phyloP scores from a whole-genome alignment of 2,888 invertebrate species.

The Exocentrus adspersus region DNA sequence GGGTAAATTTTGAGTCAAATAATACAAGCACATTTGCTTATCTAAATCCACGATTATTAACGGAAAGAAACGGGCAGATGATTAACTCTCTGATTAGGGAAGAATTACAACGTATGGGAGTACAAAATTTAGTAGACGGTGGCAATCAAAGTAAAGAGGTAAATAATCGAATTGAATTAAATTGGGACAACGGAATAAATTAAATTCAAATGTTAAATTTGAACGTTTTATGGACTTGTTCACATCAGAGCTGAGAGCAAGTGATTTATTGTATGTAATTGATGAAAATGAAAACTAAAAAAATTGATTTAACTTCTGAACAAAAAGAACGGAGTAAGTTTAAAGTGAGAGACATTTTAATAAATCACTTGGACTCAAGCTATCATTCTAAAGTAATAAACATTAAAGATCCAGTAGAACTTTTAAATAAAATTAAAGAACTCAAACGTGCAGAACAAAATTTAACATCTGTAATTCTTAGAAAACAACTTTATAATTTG shows the following conservation, averaged over 20 bases:
- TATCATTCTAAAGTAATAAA: conserved; percentile 9
- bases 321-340: conserved; percentile 4
- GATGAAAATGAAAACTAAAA: not conserved
- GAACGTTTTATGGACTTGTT: conserved; percentile 7
- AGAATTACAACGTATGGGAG: too few relatives aligned
- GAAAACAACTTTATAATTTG: conserved; percentile 15
- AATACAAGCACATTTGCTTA: too few relatives aligned
- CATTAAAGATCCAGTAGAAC: conserved; percentile 11
- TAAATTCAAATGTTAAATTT: not conserved
- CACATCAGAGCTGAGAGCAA: conserved; percentile 4
- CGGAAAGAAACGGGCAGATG: too few relatives aligned
- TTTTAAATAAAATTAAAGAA: conserved; percentile 15
- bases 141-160: too few relatives aligned
- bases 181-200: not conserved
- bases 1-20: too few relatives aligned
- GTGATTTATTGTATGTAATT: conserved; percentile 14
- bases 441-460: conserved; percentile 14
- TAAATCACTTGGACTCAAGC: conserved; percentile 13
- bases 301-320: not conserved
- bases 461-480: conserved; percentile 5
- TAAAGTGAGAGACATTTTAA: conserved; percentile 21
- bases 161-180: not conserved
- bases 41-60: too few relatives aligned
- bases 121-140: too few relatives aligned
- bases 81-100: too few relatives aligned